Base-by-base conservation (phyloP, 2,888 invertebrate genomes). In the Leucoma salicis region DNA sequence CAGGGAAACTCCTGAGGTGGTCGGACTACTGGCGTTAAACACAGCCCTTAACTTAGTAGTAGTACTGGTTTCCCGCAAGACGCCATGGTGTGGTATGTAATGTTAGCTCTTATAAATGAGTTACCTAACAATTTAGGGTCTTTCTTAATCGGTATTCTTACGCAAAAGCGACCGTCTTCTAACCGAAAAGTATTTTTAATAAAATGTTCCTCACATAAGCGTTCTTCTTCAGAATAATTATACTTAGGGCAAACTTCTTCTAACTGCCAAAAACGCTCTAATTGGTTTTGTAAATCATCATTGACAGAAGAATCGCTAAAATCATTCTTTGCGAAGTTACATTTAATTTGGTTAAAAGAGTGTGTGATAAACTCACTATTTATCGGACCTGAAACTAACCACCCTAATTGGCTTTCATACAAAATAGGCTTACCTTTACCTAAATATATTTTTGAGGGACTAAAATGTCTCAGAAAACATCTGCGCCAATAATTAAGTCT, bases 401-500 rank as follows among this genome's bases (percentile, higher is more conserved):
- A 42, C 37, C 42, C 37, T n/a, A 42, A 18, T n/a, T 8, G 27
- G 8, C 37, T 42, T 5, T 42, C 42, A 34, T 16, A 36, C 14
- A 37, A 21, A 7, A 32, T 3, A n/a, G 42, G 42, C 14, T 45
- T 46, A 7, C 44, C 50, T 2, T 25, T 8, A 29, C 57, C 57
- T 41, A 57, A 29, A 2, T 35, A 41, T 4, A 57, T 14, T 31
- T 27, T 18, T 56, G 51, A 6, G 49, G 27, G 8, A 51, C 53
- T 11, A 59, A 39, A n/a, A 62, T 10, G 7, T 57, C 54, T 53
- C 56, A 55, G 39, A 58, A 63, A 0, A 58, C 5, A 21, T 63
- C 54, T 7, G 57, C 63, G n/a, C 60, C 58, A 0, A 60, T 42
- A 10, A 61, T 28, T 5, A 63, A 35, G 39, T 63, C 55, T 2